Base-by-base conservation (phyloP, 2,888 invertebrate species). In the Drosophila macrospina region DNA sequence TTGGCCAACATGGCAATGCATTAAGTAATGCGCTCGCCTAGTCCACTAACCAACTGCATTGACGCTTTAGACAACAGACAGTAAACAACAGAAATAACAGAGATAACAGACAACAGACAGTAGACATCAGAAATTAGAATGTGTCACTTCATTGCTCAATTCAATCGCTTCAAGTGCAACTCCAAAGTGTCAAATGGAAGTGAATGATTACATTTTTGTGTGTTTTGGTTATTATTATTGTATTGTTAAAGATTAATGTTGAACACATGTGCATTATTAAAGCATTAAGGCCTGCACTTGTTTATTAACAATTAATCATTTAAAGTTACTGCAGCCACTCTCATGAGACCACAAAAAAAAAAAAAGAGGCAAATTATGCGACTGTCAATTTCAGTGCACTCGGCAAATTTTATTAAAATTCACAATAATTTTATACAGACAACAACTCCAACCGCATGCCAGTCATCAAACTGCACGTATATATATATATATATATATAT, bases 311-410 rank as follows among this genome's bases (percentile, higher is more conserved):
- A 74, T 77, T 78, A 78, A 78, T 75, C 70, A 78, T 78, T 67
- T 61, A 67, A 77, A 67, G 63, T 64, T 70, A 48, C 48, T 52
- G 57, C 26, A 41, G 32, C 37, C 34, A 26, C 57, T 20, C 42
- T 24, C 48, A 32, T 51, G 28, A 32, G 45, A 64, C 62, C 66
- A 67, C 70, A 74, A 63, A 74, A 60, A n/a, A n/a, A n/a, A n/a
- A n/a, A n/a, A n/a, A n/a, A n/a, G n/a, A 56, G 54, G 70, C 76
- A 76, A 74, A 78, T 76, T 78, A 74, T 78, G 62, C 56, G 56
- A 42, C 66, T 79, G 82, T 75, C 82, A 82, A 57, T 72, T 81
- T 64, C 81, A 73, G 63, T 66, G 74, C 68, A 81, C 67, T 74
- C 57, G 75, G 69, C 78, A 77, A 77, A 66, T 68, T 78, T 68